Evolutionary conservation across 2,797 vertebrate species (phyloP), one percentile per base, ranked within the genome.

Genomic region (Gadopsis marmoratus): DNA sequence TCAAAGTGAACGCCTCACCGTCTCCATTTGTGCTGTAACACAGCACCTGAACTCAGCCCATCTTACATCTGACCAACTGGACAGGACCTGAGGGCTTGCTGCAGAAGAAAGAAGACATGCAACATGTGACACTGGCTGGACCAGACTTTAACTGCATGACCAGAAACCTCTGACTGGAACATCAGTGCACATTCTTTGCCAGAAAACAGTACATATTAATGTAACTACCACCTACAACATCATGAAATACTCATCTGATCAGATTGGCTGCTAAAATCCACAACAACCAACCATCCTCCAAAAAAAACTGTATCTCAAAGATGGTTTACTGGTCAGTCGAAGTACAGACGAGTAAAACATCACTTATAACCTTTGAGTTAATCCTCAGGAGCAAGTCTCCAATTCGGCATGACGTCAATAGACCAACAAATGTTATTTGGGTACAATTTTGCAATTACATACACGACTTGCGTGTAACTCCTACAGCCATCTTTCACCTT

Each of bases 71-170:
- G 26, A 54, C 63, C 63, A 29, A 33, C 26, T 56, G 47, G 55
- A 58, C 35, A n/a, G 7, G 7, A 21, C 53, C n/a, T 29, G 55
- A 21, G 48, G 51, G 29, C 13, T 29, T 19, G 5, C 17, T 59
- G 29, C 3, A 19, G 43, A 62, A 67, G 6, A n/a, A 33, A 39
- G 0, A 11, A 5, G n/a, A 29, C 56, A 56, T 5, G 16, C 29
- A 63, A 50, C 75, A 73, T 50, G 74, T 82, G 81, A 81, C 35
- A 23, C 39, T 75, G 68, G 71, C 54, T 54, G 60, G 60, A 73
- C 16, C 23, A 4, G 45, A 41, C 16, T 26, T 0, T 35, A 47
- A 47, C 16, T 7, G 16, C 63, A 71, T 54, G 59, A 81, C n/a
- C 50, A 59, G n/a, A 78, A 68, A 51, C 23, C 33, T 65, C 23